Percentiles rank a stretch among this genome's conserved stretches.
Conservation (phyloP, 1,140 invertebrate genomes). For the Pristionchus pacificus region DNA sequence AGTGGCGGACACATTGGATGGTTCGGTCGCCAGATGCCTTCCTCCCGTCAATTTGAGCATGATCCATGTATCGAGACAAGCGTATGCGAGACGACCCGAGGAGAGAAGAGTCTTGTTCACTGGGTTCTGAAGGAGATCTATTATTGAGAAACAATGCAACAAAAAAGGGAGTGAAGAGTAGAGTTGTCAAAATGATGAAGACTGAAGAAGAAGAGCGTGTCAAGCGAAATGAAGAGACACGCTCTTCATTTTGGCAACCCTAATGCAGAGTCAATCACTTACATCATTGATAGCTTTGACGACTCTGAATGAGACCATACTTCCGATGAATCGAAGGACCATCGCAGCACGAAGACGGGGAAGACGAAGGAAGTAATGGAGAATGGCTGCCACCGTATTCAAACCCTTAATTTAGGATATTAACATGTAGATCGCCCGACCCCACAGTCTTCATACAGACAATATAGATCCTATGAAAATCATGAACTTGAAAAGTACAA, state of each 20-base stretch:
- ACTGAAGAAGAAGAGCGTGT: no score
- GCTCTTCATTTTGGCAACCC: no score
- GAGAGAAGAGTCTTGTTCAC: not conserved
- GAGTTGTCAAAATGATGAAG: no score
- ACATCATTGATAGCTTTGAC: constrained; percentile 42
- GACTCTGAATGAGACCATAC: constrained; percentile 66
- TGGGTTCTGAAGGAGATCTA: no score
- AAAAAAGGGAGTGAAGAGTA: no score
- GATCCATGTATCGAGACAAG: constrained; percentile 89
- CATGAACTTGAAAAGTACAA: no score
- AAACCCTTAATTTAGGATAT: constrained; percentile 61
- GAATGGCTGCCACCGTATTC: constrained; percentile 66
- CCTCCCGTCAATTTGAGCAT: constrained; percentile 73
- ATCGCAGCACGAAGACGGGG: constrained; percentile 72
- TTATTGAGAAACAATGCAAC: no score
- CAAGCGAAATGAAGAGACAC: no score
- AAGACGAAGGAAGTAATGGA: constrained; percentile 73
- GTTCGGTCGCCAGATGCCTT: constrained; percentile 74
- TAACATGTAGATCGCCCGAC: no score
- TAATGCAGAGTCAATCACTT: no score
- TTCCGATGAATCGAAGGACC: constrained; percentile 70
- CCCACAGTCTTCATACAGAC: no score
- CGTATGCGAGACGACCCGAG: constrained; percentile 70
- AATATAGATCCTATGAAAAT: no score
- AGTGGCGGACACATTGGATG: constrained; percentile 80